Base-by-base conservation (phyloP, 2,797 vertebrate species). In the Ambastaia sidthimunki region DNA sequence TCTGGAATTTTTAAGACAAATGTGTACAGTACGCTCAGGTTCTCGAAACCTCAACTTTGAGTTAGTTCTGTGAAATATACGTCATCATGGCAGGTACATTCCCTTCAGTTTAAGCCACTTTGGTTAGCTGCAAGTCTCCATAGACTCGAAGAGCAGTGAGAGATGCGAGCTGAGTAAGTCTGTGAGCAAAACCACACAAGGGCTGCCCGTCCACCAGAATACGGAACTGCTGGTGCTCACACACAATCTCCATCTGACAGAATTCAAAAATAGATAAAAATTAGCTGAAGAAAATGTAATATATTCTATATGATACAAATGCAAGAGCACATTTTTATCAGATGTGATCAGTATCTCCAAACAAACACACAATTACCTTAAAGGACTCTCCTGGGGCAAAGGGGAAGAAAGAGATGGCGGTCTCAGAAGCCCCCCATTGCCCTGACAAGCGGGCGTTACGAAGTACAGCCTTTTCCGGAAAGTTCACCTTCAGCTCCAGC, bases 151-250 rank as follows among this genome's bases (percentile, higher is more conserved):
- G 90, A 82, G 94, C 88, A 9, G 94, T 96, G 88, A 97, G 93
- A 69, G 93, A 92, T 65, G 91, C 91, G 21, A 96, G 92, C 21
- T 84, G 91, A 31, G 91, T 84, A 76, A 96, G 7, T 11, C 96
- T 95, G 86, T 97, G 95, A 74, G 88, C 86, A 87, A 96, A 97
- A 82, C 94, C 94, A 79, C 95, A 97, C 80, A 96, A 91, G 28
- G 96, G 95, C 87, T 95, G 95, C 16, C 96, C 96, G 13, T 97
- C 96, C 74, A 97, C 92, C 86, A 97, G 72, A 84, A 97, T 93
- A 41, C 95, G 93, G 82, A 97, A 97, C 89, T 97, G 96, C 92
- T 97, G 96, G 88, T 97, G 96, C 86, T 97, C 96, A 84, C 96
- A 97, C 0, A 96, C 92, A 0, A 97, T 93, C 88, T 97, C 96